Conservation (phyloP, 2,888 invertebrate species). For the Malthinus flaveolus region DNA sequence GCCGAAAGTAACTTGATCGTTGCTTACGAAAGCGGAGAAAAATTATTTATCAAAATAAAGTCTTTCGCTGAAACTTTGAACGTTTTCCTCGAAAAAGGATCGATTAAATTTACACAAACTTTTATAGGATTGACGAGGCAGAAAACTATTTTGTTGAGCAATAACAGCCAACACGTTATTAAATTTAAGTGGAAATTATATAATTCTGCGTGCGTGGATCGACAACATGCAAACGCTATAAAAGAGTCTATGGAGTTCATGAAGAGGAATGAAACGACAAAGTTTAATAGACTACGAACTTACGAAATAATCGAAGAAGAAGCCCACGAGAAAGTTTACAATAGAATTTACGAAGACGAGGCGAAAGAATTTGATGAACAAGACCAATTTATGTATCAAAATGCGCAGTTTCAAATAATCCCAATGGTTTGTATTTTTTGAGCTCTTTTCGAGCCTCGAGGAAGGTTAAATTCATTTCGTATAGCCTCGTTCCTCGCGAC, state of each 20-base stretch:
- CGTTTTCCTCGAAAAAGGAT: slow-evolving; percentile 57
- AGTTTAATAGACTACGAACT: slow-evolving; percentile 40
- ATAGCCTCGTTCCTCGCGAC: no score
- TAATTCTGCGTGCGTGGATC: slow-evolving; percentile 54
- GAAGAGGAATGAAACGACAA: slow-evolving; percentile 42
- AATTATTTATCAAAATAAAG: slow-evolving; percentile 53
- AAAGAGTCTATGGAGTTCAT: slow-evolving; percentile 39
- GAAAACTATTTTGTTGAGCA: slow-evolving; percentile 58
- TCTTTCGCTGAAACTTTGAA: slow-evolving; percentile 57
- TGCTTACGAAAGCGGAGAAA: slow-evolving; percentile 58
- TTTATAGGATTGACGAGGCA: slow-evolving; percentile 62
- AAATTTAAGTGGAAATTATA: slow-evolving; percentile 64
- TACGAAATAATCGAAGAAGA: slow-evolving; percentile 44
- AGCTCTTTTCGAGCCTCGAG: not conserved
- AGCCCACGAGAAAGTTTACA: slow-evolving; percentile 48
- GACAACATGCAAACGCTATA: slow-evolving; percentile 36
- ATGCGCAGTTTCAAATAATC: slow-evolving; percentile 55
- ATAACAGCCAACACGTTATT: slow-evolving; percentile 59
- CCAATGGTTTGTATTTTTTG: slow-evolving; percentile 57
- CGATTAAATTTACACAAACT: slow-evolving; percentile 60
- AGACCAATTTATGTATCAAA: slow-evolving; percentile 47
- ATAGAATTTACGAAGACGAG: slow-evolving; percentile 54
- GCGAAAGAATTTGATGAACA: slow-evolving; percentile 41
- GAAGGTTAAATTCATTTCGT: not conserved
- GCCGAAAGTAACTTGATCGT: slow-evolving; percentile 50